Evolutionary conservation across 2,113 vertebrate species (phyloP).

Genomic region (Alces alces): DNA sequence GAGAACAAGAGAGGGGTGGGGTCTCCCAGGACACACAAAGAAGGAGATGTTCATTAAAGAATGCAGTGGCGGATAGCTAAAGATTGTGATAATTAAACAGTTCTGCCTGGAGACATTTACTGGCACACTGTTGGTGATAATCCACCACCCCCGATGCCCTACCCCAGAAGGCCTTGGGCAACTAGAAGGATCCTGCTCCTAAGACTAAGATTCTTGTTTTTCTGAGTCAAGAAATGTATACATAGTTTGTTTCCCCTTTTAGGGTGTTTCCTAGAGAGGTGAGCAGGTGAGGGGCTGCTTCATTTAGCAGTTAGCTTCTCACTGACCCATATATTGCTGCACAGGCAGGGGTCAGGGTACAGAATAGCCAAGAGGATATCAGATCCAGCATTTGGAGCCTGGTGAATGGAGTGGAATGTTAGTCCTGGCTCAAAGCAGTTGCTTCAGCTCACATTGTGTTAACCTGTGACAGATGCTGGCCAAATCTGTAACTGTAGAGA

Average conservation of each 20-base stretch:
- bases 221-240: background rate
- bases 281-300: background rate
- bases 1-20: background rate
- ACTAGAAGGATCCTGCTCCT: background rate
- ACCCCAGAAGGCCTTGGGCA: background rate
- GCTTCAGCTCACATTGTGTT: background rate
- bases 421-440: background rate
- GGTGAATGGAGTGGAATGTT: background rate
- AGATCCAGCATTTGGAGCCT: background rate
- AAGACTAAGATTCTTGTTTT: background rate
- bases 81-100: background rate
- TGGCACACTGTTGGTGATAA: background rate
- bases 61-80: background rate
- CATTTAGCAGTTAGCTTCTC: background rate
- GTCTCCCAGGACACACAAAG: background rate
- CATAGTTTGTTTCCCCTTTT: background rate
- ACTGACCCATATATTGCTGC: background rate
- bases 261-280: background rate
- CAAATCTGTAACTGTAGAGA: background rate
- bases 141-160: accelerated
- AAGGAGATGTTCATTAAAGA: background rate
- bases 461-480: background rate
- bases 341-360: background rate
- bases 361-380: background rate
- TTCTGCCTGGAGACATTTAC: background rate